phyloP scores from a whole-genome alignment of 1,140 invertebrate species.

The Drosophila watanabei region DNA sequence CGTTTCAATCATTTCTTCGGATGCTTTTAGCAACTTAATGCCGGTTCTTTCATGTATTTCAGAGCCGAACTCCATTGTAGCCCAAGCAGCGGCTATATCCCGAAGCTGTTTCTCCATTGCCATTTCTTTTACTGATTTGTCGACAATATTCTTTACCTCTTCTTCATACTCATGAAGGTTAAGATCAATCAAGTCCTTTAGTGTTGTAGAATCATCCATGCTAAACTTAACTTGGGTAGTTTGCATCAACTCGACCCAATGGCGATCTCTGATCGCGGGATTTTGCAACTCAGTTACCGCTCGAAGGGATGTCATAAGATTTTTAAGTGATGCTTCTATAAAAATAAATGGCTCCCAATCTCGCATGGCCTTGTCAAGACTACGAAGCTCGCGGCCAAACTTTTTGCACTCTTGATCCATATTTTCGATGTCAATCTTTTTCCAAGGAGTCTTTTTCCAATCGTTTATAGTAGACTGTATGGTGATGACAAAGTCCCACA shows the following conservation, averaged over 20 bases:
- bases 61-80: conserved; percentile 93
- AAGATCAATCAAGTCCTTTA: conserved; percentile 94
- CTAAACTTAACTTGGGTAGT: conserved; percentile 93
- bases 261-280: conserved; percentile 95
- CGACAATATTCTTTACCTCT: conserved; percentile 97
- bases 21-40: conserved; percentile 91
- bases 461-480: conserved; percentile 93
- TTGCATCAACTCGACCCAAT: conserved; percentile 97
- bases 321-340: conserved; percentile 92
- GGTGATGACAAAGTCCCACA: conserved; percentile 96
- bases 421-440: conserved; percentile 95
- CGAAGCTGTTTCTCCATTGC: conserved; percentile 94
- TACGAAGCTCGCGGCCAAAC: conserved; percentile 93
- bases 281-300: conserved; percentile 97
- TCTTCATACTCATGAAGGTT: conserved; percentile 97
- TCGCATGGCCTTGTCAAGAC: conserved; percentile 95
- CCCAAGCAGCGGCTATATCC: conserved; percentile 94
- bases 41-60: conserved; percentile 93
- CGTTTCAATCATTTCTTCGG: conserved; percentile 95
- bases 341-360: conserved; percentile 89
- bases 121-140: conserved; percentile 98
- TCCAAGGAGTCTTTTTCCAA: conserved; percentile 97
- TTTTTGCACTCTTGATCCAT: conserved; percentile 98
- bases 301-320: conserved; percentile 94
- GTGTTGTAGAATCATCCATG: conserved; percentile 91